These are phyloP conservation scores for Phalacrocorax aristotelis DNA, from an alignment of 2,113 vertebrate genomes.

Conservation along the genomic window DNA sequence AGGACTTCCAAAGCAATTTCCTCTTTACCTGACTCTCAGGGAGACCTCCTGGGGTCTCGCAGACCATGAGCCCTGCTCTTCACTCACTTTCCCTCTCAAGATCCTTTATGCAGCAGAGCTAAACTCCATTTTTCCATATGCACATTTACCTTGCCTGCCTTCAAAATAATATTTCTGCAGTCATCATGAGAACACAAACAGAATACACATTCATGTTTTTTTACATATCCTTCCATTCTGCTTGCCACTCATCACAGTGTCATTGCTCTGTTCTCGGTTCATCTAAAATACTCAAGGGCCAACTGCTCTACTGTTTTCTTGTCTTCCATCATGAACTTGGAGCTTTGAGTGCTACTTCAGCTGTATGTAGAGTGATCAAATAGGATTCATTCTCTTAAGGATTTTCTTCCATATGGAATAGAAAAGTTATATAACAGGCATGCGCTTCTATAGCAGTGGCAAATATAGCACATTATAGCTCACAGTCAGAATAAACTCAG, in stretches of 20 bases:
- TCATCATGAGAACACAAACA: not conserved
- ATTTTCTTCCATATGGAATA: not conserved
- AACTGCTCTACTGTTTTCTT: not conserved
- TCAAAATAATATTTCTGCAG: not conserved
- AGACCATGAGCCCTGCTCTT: not conserved
- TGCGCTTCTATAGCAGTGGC: not conserved
- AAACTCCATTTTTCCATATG: not conserved
- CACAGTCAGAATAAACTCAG: not conserved
- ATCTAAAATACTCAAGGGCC: not conserved
- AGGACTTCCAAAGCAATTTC: not conserved
- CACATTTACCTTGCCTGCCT: not conserved
- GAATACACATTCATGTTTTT: accelerated
- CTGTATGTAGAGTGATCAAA: not conserved
- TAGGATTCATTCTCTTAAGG: not conserved
- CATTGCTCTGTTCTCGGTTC: not conserved
- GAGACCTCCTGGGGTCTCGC: not conserved
- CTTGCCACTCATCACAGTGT: not conserved
- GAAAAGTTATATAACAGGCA: not conserved
- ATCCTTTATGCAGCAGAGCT: not conserved
- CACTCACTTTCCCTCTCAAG: not conserved
- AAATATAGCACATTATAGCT: not conserved
- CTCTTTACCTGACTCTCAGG: not conserved
- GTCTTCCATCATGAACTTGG: not conserved
- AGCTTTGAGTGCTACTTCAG: not conserved
- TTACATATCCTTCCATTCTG: not conserved